Conservation (phyloP, 2,888 invertebrate species). For the Bruchidius siliquastri region DNA sequence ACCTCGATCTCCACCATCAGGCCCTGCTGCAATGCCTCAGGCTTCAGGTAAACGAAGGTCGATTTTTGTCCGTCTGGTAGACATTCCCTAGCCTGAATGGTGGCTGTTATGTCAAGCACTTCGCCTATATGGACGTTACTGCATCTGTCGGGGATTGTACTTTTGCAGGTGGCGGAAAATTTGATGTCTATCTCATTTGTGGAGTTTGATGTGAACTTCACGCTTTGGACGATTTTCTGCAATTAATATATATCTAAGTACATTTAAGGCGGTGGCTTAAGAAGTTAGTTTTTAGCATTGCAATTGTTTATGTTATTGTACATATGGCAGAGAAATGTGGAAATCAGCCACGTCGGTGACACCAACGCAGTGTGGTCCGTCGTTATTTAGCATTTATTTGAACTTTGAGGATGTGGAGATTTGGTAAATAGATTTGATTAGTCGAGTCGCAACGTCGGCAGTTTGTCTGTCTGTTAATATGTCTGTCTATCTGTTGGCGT, state of each 20-base stretch:
- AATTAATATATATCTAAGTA: slow-evolving; percentile 1
- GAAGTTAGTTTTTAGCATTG: too few species aligned
- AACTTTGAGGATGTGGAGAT: too few species aligned
- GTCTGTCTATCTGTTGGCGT: too few species aligned
- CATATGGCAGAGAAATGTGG: too few species aligned
- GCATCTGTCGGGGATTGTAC: slow-evolving; percentile 54
- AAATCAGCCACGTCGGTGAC: too few species aligned
- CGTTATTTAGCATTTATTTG: too few species aligned
- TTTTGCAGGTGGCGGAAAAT: slow-evolving; percentile 51
- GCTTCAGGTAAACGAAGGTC: slow-evolving; percentile 58
- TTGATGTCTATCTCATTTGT: slow-evolving; percentile 51
- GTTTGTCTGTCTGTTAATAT: too few species aligned
- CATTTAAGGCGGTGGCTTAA: too few species aligned
- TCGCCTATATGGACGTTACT: slow-evolving; percentile 57
- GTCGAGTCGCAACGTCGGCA: too few species aligned
- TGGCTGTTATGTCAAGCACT: slow-evolving; percentile 53
- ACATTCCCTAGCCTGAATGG: slow-evolving; percentile 57
- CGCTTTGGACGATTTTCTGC: slow-evolving; percentile 50
- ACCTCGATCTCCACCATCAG: slow-evolving; percentile 64
- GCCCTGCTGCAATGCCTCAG: slow-evolving; percentile 68
- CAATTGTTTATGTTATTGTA: too few species aligned
- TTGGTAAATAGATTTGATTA: too few species aligned
- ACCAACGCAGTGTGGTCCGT: too few species aligned
- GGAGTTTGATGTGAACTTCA: slow-evolving; percentile 45
- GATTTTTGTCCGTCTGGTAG: slow-evolving; percentile 45